Evolutionary conservation across 2,797 vertebrate species (phyloP), one percentile per base, ranked within the genome.

Genomic region (Synaphobranchus kaupii): DNA sequence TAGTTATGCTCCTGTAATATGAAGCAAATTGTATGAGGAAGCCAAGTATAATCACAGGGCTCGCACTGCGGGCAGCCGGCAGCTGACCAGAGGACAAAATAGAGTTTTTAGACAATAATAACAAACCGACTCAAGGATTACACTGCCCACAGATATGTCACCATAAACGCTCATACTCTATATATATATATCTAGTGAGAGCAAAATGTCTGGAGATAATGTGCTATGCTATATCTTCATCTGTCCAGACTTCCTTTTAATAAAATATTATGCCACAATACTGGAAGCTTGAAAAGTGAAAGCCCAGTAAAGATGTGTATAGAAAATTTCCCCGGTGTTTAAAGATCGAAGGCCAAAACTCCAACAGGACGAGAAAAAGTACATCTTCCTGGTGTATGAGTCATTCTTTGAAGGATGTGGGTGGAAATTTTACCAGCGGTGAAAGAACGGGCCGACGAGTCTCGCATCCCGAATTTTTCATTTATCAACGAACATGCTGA

Each of bases 31-130:
- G 90, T 89, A 90, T 47, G 84, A 89, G 88, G 80, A 90, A 86
- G 88, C 89, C 89, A 89, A 86, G 80, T 80, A 90, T 92, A 92
- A 91, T 92, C 88, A 91, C 88, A 89, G 68, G 87, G 87, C 87
- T 88, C 83, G 76, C 34, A 39, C 52, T 88, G 86, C 34, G 87
- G 89, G 88, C 52, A n/a, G 76, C 63, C 87, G 47, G 88, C 82
- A 89, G 86, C 85, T 86, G 60, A 90, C 89, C 88, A 88, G 89
- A 73, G 87, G 86, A 89, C 84, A 90, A 89, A 91, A 92, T 91
- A 89, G 88, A 90, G 84, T 84, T 89, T 89, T 87, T 86, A 86
- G 87, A 91, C 90, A 92, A 92, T 90, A 90, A 89, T 89, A 91
- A 90, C 86, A 91, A 90, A 83, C 82, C 85, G 86, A 85, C 88